Evolutionary conservation across 2,113 vertebrate genomes (phyloP), one percentile per base, ranked within the genome.

Genomic region (Alces alces): DNA sequence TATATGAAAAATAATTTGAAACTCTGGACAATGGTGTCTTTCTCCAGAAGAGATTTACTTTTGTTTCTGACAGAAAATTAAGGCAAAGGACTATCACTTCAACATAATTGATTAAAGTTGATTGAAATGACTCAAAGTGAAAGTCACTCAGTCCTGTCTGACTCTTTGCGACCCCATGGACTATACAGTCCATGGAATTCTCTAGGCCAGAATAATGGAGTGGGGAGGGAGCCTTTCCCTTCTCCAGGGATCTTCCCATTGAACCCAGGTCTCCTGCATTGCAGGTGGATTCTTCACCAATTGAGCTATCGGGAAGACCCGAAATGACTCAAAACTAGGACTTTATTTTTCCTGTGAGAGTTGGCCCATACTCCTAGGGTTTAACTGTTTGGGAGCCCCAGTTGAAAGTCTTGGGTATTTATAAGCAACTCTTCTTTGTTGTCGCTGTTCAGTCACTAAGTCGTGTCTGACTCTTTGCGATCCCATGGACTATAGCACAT

Each of bases 41-140:
- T 91, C 27, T n/a, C 6, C 27, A 66, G 17, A 87, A 50, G 96
- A 13, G 16, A 70, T 92, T 96, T 79, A 23, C 55, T 36, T 96
- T 79, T 86, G 30, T 28, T 61, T 79, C n/a, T n/a, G 43, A 45
- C 3, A 54, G 11, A 89, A 52, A 89, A 80, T 55, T 80, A 54
- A 54, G 10, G 30, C 30, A 64, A 45, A 70, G 30, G 23, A 21
- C 2, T 60, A 39, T 30, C 8, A 60, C 10, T 64, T 93, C 61
- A 55, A 93, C 36, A 15, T 10, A n/a, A 58, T 3, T 93, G 12
- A 83, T 70, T 84, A 82, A 82, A 73, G 85, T 27, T 55, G 28
- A 58, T 13, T 89, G 36, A 70, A 57, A 7, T 55, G 25, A 80
- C 14, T 93, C 85, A 86, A 89, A 64, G n/a, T 21, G n/a, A 70